Conservation (phyloP, 1,140 invertebrate species). For the Scaptomyza graminum region DNA sequence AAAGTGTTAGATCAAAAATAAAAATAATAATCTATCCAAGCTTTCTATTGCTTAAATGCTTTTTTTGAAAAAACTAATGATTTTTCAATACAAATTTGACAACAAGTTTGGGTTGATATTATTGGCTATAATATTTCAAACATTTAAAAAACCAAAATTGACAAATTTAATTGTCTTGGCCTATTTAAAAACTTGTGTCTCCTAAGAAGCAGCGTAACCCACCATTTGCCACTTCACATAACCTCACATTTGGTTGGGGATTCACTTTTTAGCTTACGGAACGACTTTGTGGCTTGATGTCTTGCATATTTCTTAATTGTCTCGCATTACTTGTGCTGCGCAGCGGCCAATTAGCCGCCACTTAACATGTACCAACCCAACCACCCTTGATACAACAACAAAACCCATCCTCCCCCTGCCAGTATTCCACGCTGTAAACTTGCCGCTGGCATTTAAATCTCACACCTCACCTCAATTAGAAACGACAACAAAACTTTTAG, state of each 20-base stretch:
- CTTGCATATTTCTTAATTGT: slow-evolving; percentile 36
- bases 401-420: background rate
- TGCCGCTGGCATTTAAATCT: slow-evolving; percentile 75
- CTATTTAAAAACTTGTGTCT: background rate
- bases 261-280: background rate
- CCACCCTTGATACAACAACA: background rate
- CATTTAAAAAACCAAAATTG: too few relatives aligned
- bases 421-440: slow-evolving; percentile 52
- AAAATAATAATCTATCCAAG: too few relatives aligned
- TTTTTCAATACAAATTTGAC: too few relatives aligned
- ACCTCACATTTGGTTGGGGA: slow-evolving; percentile 13
- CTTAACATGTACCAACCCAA: slow-evolving; percentile 39
- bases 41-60: too few relatives aligned
- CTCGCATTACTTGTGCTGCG: slow-evolving; percentile 35
- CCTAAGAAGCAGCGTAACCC: background rate
- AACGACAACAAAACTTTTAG: slow-evolving; percentile 63
- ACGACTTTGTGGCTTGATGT: background rate
- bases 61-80: too few relatives aligned
- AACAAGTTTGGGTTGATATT: too few relatives aligned
- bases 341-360: slow-evolving; percentile 47
- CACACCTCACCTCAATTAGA: slow-evolving; percentile 73
- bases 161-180: background rate
- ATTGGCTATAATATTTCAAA: too few relatives aligned
- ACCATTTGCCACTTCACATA: background rate
- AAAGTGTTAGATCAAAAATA: too few relatives aligned